Conservation (phyloP, 1,140 invertebrate species). For the Sweltsa coloradensis region DNA sequence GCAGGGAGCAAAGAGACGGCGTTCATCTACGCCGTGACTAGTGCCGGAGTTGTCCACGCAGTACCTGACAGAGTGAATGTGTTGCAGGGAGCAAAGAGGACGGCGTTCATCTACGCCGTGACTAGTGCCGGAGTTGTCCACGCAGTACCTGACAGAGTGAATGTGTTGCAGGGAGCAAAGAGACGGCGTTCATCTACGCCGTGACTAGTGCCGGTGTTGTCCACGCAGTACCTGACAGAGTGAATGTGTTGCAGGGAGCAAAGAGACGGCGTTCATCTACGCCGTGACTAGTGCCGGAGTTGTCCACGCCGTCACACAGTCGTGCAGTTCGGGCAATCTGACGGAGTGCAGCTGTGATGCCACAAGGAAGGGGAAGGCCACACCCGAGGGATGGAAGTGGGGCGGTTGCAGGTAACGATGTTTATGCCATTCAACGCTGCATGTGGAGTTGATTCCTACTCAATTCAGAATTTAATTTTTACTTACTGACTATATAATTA, state of each 20-base stretch:
- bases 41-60: conserved; percentile 51
- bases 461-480: too few species aligned
- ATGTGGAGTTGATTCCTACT: too few species aligned
- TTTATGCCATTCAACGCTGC: too few species aligned
- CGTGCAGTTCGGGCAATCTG: conserved; percentile 49
- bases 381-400: conserved; percentile 51
- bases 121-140: conserved; percentile 53
- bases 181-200: conserved; percentile 55
- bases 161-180: conserved; percentile 38
- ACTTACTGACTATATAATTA: too few species aligned
- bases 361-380: conserved; percentile 32
- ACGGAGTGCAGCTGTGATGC: conserved; percentile 53
- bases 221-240: too few species aligned
- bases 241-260: conserved; percentile 39
- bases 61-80: conserved; percentile 34
- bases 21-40: conserved; percentile 52
- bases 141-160: too few species aligned
- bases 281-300: conserved; percentile 53
- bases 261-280: conserved; percentile 55
- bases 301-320: conserved; percentile 48
- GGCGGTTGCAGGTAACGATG: conserved; percentile 48
- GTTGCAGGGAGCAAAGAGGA: conserved; percentile 49
- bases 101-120: conserved; percentile 54
- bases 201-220: conserved; percentile 53
- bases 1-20: conserved; percentile 54